Base-by-base conservation (phyloP, 2,888 invertebrate species). In the Cacoxenus indagator region DNA sequence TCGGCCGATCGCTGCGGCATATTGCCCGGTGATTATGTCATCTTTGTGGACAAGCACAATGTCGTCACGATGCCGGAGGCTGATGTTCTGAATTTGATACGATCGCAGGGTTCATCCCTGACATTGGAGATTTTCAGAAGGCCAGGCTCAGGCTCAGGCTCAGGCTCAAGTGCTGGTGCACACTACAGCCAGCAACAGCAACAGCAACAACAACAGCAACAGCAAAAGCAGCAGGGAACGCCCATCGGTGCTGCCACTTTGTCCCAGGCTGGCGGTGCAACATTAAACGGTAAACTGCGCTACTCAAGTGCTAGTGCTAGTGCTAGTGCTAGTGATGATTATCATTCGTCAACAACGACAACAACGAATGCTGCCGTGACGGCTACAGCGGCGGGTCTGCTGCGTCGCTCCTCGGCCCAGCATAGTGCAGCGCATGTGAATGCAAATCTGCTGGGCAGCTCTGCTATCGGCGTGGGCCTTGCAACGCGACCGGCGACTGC, bases 1-100 rank as follows among this genome's bases (percentile, higher is more conserved):
- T 93, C 95, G 4, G 96, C 96, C 0, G 96, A 95, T 73, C 91
- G 92, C n/a, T 93, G 94, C 4, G 96, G 95, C 4, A 91, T 96
- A 11, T 88, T 92, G 73, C 94, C 95, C 1, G 96, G 95, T 17
- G 96, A 96, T 87, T 95, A 95, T 88, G 92, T 96, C 73, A 95
- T 96, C 73, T 96, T 96, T 88, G 95, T 96, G 67, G 95, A 95
- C 75, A 93, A 93, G 85, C 93, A 93, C 85, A 96, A 96, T 86
- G 94, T 96, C 48, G 96, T 96, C 72, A 95, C 94, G 75, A 92
- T 93, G 87, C 92, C 93, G 91, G 83, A 95, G 92, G 92, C 93
- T 78, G 93, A 93, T 89, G 90, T 91, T 76, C 86, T 91, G 76
- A 91, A 91, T 87, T 86, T 91, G 82, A 91, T 74, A 90, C 93